Evolutionary conservation across 2,888 invertebrate species (phyloP), one percentile per base, ranked within the genome.

Genomic region (Hylaea fasciaria): DNA sequence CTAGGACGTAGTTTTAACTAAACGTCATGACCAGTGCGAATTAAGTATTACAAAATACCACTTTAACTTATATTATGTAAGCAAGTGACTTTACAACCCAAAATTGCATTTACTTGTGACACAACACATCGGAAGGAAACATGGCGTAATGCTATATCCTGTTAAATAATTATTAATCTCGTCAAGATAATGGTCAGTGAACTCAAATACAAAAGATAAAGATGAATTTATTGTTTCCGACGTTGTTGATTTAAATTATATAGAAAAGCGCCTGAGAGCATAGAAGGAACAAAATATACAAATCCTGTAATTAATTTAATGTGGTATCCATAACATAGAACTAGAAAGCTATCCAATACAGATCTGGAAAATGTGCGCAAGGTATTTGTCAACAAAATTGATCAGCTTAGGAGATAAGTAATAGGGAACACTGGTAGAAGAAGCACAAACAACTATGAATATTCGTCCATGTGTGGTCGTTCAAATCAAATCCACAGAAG

Each of bases 101-200:
- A 64, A 57, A 74, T 11, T 52, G 53, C 64, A 56, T 50, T 65
- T 52, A 10, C 50, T 54, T 62, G 57, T 57, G 55, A 68, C 68
- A 69, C 57, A 63, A 72, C 62, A 66, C 57, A 56, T 59, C 71
- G 65, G 70, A 64, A 66, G 60, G 64, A 69, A 64, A 61, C 57
- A 54, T 64, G 62, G 70, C 62, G 67, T 68, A 70, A 68, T 51
- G 39, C 32, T 14, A 59, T 65, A 68, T 69, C 70, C 70, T 69
- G 70, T 66, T 66, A 64, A 70, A 63, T 63, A 66, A 66, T 65
- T 62, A 59, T 63, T n/a, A 62, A 45, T 35, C 58, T 55, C 60
- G 58, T 60, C 59, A 60, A 61, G 63, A 65, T 69, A 52, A 17
- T 35, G 59, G 64, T 66, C 64, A 37, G 44, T 32, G 49, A 54